Percentiles rank a stretch among this genome's conserved stretches.
phyloP scores from a whole-genome alignment of 2,797 vertebrate genomes.

The Acanthurus tractus region DNA sequence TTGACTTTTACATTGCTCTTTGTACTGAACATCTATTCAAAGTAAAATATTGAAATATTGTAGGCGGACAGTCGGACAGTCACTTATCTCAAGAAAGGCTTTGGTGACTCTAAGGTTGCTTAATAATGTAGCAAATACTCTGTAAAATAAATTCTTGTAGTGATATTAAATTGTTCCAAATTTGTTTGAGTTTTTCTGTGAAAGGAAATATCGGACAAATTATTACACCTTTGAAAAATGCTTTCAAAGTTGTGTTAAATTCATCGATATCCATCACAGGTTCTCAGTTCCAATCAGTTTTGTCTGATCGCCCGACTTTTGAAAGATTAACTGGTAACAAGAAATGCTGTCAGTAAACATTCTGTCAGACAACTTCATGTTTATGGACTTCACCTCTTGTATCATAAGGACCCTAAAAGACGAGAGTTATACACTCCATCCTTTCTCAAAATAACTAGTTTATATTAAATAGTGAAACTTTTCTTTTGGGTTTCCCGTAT shows the following conservation, averaged over 20 bases:
- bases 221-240: background rate
- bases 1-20: constrained; percentile 41
- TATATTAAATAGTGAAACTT: background rate
- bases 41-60: constrained; percentile 1
- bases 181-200: background rate
- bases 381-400: background rate
- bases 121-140: background rate
- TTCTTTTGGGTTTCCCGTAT: background rate
- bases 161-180: too few relatives aligned
- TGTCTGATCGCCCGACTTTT: too few relatives aligned
- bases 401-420: background rate
- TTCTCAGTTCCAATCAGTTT: too few relatives aligned
- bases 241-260: background rate
- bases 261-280: background rate
- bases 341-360: background rate
- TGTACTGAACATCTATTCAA: background rate
- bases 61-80: background rate
- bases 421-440: too few relatives aligned
- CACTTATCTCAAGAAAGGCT: background rate
- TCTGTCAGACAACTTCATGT: background rate
- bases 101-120: background rate
- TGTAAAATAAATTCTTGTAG: too few relatives aligned
- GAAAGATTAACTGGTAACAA: background rate
- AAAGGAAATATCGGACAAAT: background rate
- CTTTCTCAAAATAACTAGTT: too few relatives aligned